Base-by-base conservation (phyloP, 2,113 vertebrate species). In the Megaptera novaeangliae region DNA sequence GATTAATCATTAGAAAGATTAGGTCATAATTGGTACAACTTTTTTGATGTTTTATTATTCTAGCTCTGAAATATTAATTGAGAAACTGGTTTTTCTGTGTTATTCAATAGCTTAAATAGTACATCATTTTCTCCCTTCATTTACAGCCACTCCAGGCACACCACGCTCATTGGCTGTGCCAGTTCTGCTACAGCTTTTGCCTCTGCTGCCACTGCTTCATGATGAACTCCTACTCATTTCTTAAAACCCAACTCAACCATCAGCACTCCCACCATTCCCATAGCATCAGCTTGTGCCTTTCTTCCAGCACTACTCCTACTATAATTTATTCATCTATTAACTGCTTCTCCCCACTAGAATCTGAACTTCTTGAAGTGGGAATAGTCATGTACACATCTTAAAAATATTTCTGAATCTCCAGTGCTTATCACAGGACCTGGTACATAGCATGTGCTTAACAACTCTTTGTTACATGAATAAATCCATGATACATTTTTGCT, bases 1-100 rank as follows among this genome's bases (percentile, higher is more conserved):
- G 64, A 89, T 97, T 81, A 85, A 75, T 84, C 80, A 81, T 68
- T 63, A 88, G 91, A 75, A 94, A n/a, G 31, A 57, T 59, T 29
- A 96, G 41, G 44, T 29, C 89, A 23, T 78, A 74, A 66, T 87
- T 88, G 94, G 41, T n/a, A 69, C 0, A 64, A 41, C 29, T 89
- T 92, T 77, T 85, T 85, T 77, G 20, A 63, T 46, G 20, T 49
- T 86, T 83, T 61, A 18, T 49, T 93, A 68, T 88, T 63, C 72
- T 88, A 52, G 61, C 41, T 93, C 92, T 89, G 72, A 93, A 85
- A 82, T 68, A 78, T 36, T n/a, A 91, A 46, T n/a, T 6, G 31
- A 94, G 41, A 93, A 77, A 39, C 52, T 61, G 6, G 2, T 12
- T 63, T 66, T 71, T 18, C 23, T n/a, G 57, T 90, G 34, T 59